Conservation (phyloP, 1,140 invertebrate species). For the Papilio polyxenes region DNA sequence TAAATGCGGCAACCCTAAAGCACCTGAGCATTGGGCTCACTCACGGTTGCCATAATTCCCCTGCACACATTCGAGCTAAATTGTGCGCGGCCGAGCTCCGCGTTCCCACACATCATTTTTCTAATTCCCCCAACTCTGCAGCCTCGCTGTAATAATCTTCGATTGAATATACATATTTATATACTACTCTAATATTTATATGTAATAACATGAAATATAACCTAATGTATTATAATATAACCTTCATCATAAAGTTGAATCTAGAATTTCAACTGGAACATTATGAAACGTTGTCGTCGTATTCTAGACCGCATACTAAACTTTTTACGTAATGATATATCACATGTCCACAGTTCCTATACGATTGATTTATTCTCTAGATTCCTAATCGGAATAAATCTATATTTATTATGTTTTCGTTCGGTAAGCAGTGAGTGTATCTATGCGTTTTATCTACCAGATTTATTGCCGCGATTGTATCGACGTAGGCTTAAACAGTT, state of each 20-base stretch:
- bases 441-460: slow-evolving; percentile 70
- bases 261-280: slow-evolving; percentile 25
- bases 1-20: slow-evolving; percentile 51
- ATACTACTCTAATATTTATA: slow-evolving; percentile 36
- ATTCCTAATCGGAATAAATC: slow-evolving; percentile 56
- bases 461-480: slow-evolving; percentile 75
- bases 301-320: slow-evolving; percentile 29
- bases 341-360: slow-evolving; percentile 19
- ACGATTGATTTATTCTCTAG: slow-evolving; percentile 36
- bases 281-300: slow-evolving; percentile 35
- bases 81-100: slow-evolving; percentile 57
- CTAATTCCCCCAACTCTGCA: slow-evolving; percentile 73
- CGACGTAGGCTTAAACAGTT: slow-evolving; percentile 62
- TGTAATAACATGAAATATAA: slow-evolving; percentile 35
- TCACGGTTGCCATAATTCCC: slow-evolving; percentile 76
- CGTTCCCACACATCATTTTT: slow-evolving; percentile 79
- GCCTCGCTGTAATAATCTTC: slow-evolving; percentile 62
- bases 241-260: slow-evolving; percentile 1
- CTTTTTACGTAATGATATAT: slow-evolving; percentile 39
- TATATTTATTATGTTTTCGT: slow-evolving; percentile 72
- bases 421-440: slow-evolving; percentile 58
- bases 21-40: slow-evolving; percentile 58
- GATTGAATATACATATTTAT: slow-evolving; percentile 31
- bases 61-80: slow-evolving; percentile 70
- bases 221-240: background rate